Evolutionary conservation across 2,888 invertebrate genomes (phyloP), one percentile per base, ranked within the genome.

Genomic region (Crioceris asparagi): DNA sequence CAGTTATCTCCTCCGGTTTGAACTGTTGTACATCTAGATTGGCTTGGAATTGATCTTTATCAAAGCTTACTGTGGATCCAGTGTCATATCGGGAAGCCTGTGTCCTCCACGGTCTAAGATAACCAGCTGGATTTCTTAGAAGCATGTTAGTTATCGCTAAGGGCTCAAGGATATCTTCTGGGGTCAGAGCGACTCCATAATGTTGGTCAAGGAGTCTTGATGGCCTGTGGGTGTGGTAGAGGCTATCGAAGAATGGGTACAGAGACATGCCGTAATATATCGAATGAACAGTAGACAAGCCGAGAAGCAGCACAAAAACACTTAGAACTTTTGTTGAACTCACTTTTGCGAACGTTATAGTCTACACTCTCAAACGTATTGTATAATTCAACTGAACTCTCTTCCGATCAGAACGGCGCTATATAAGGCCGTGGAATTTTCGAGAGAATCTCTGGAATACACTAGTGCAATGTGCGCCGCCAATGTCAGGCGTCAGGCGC

Each of bases 11-110:
- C 18, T 44, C 46, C 10, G 46, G 46, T 36, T 44, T 40, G 33
- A 46, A 46, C 12, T 46, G 46, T 32, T 43, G 41, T 7, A 46
- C 44, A 17, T 46, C 46, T 14, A 46, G 21, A 18, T 42, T 46
- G 16, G 41, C 46, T 55, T 78, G 76, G 44, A 79, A 80, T 40
- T 77, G 77, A 50, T 79, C 75, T 14, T 75, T 72, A 52, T 77
- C 76, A 12, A 68, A 58, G 40, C 38, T 39, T n/a, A 48, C 38
- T 3, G 46, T 44, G 2, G 49, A 49, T 7, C 49, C 48, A 11
- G 39, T 18, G 36, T 47, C 45, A 10, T 34, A 29, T 11, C 38
- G 27, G 4, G 45, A 40, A 23, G 40, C 32, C 1, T 27, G 32
- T 14, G 26, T 11, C 17, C 10, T 19, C 33, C 33, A 33, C 14